A percentile compares a stretch with the other conserved stretches of the same genome.
Conservation (phyloP, 2,888 invertebrate genomes). For the Lepidochrysops patricia region DNA sequence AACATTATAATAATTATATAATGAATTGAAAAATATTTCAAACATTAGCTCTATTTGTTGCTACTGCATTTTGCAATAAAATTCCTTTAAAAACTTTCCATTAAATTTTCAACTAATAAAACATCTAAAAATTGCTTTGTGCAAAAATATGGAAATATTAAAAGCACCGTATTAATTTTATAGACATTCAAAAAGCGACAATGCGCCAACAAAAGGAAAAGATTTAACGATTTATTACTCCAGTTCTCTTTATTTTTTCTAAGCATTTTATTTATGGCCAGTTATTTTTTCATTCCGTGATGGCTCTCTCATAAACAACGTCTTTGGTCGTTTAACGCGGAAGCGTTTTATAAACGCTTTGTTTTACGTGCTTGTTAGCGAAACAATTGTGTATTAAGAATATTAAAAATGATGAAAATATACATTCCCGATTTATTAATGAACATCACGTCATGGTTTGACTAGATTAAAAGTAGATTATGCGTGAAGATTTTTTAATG, state of each 20-base stretch:
- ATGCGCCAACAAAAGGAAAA: slow-evolving; percentile 3
- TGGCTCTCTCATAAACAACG: not conserved
- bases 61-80: no score
- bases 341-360: not conserved
- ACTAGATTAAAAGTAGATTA: no score
- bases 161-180: slow-evolving; percentile 9
- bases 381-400: not conserved
- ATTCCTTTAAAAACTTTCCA: no score
- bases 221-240: slow-evolving; percentile 9
- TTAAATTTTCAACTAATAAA: no score
- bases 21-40: no score
- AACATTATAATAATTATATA: no score
- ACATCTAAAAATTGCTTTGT: not conserved
- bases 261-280: slow-evolving; percentile 10
- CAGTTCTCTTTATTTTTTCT: slow-evolving; percentile 9
- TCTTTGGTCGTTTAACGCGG: not conserved
- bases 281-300: slow-evolving; percentile 8
- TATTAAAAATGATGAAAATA: no score
- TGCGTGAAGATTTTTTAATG: no score
- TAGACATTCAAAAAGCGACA: slow-evolving; percentile 10
- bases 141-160: slow-evolving; percentile 2
- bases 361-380: not conserved
- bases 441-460: no score
- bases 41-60: no score
- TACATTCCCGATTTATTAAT: no score